These are phyloP conservation scores for Diadumene lineata DNA, from an alignment of 92 coral and sea anemone species.

Conservation along the genomic window DNA sequence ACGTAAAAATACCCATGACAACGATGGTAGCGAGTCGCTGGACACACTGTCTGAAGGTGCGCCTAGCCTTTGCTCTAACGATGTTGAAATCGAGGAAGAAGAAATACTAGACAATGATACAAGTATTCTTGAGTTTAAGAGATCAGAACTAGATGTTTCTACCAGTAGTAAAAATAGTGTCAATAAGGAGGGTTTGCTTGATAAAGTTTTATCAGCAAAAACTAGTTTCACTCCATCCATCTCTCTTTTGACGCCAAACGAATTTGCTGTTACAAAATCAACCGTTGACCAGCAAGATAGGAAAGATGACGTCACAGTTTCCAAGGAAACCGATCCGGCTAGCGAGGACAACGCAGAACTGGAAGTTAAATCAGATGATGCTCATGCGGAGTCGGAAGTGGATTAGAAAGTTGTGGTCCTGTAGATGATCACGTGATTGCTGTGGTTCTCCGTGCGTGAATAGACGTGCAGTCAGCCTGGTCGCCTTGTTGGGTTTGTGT, in stretches of 20 bases:
- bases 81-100: slow-evolving; percentile 26
- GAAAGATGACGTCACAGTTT: neutral
- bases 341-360: slow-evolving; percentile 11
- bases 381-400: slow-evolving; percentile 42
- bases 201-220: slow-evolving; percentile 49
- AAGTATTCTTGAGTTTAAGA: slow-evolving; percentile 18
- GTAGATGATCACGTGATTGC: neutral
- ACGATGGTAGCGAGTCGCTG: slow-evolving; percentile 3
- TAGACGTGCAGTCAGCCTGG: neutral
- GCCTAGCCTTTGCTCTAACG: slow-evolving; percentile 7
- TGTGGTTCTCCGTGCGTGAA: neutral
- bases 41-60: slow-evolving; percentile 18
- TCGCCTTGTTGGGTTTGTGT: neutral
- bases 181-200: slow-evolving; percentile 33
- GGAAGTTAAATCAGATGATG: slow-evolving; percentile 12
- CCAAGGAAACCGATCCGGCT: neutral
- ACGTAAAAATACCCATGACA: neutral
- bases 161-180: slow-evolving; percentile 1
- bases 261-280: slow-evolving; percentile 20
- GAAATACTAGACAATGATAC: slow-evolving; percentile 9
- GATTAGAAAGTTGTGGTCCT: neutral
- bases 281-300: neutral
- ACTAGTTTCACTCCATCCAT: slow-evolving; percentile 38
- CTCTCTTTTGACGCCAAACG: slow-evolving; percentile 27
- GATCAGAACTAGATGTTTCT: slow-evolving; percentile 3